phyloP scores from a whole-genome alignment of 2,888 invertebrate species.

The Dromius quadrimaculatus region DNA sequence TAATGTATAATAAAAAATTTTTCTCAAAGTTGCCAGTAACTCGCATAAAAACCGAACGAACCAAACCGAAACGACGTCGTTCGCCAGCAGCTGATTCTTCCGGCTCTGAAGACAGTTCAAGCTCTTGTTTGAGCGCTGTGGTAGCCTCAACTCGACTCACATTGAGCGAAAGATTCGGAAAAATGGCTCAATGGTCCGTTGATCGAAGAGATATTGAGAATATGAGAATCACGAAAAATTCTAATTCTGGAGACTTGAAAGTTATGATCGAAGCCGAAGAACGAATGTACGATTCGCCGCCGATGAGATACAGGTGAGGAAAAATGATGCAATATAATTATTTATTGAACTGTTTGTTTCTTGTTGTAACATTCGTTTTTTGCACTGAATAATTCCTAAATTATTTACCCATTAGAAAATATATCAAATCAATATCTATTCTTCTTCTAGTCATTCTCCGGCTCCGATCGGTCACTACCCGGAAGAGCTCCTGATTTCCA shows the following conservation, averaged over 20 bases:
- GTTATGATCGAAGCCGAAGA: slow-evolving; percentile 79
- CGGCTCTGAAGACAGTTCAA: slow-evolving; percentile 73
- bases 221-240: slow-evolving; percentile 86
- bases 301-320: slow-evolving; percentile 68
- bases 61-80: slow-evolving; percentile 65
- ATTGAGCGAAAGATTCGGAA: slow-evolving; percentile 88
- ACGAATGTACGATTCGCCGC: slow-evolving; percentile 69
- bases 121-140: slow-evolving; percentile 73
- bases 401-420: slow-evolving; percentile 8
- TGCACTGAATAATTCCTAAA: neutral
- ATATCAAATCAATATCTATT: no score
- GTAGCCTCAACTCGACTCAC: slow-evolving; percentile 76
- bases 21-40: slow-evolving; percentile 61
- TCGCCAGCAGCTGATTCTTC: slow-evolving; percentile 70
- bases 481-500: slow-evolving; percentile 79
- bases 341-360: no score
- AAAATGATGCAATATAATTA: no score
- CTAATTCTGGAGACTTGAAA: slow-evolving; percentile 78
- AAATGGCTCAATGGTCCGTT: slow-evolving; percentile 92
- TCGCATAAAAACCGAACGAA: slow-evolving; percentile 65
- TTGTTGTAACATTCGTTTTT: neutral
- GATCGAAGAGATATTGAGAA: slow-evolving; percentile 89
- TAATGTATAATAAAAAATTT: neutral
- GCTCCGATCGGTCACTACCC: slow-evolving; percentile 84
- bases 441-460: slow-evolving; percentile 71